Conservation (phyloP, 2,888 invertebrate species). For the Drosophila leonis region DNA sequence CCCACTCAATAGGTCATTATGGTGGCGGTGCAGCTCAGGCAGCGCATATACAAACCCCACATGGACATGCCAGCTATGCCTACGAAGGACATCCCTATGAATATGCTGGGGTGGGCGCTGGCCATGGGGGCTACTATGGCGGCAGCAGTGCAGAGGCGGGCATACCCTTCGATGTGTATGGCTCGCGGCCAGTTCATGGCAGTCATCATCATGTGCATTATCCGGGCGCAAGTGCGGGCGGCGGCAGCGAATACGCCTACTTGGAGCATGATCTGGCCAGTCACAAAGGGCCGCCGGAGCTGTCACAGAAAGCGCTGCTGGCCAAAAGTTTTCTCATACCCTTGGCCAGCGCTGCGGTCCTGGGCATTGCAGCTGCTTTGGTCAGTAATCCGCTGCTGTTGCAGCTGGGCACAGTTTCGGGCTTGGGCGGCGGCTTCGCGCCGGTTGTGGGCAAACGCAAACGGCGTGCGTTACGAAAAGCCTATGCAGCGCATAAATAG, state of each 20-base stretch:
- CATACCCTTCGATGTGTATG: constrained; percentile 83
- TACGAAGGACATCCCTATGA: constrained; percentile 74
- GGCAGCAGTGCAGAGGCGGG: constrained; percentile 67
- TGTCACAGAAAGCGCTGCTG: constrained; percentile 80
- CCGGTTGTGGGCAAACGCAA: constrained; percentile 79
- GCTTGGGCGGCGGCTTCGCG: constrained; percentile 86
- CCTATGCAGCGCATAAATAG: constrained; percentile 36
- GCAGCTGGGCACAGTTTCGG: constrained; percentile 91
- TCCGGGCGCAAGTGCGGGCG: constrained; percentile 43
- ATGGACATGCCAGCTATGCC: constrained; percentile 52
- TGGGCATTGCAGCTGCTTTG: constrained; percentile 92
- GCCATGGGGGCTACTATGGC: constrained; percentile 80
- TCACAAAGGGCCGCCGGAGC: constrained; percentile 77
- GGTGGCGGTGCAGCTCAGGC: constrained; percentile 45
- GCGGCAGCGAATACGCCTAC: constrained; percentile 78
- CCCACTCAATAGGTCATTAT: constrained; percentile 66
- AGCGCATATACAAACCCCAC: constrained; percentile 43
- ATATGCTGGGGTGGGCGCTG: constrained; percentile 58
- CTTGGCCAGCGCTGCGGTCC: constrained; percentile 91
- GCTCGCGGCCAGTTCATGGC: constrained; percentile 58
- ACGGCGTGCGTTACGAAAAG: constrained; percentile 57
- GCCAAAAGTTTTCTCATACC: constrained; percentile 89
- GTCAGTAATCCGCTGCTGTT: constrained; percentile 92
- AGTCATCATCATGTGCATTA: constrained; percentile 59
- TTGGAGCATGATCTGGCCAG: constrained; percentile 65